These are phyloP conservation scores for Plectrocnemia conspersa DNA, from an alignment of 1,140 invertebrate species.

Conservation along the genomic window DNA sequence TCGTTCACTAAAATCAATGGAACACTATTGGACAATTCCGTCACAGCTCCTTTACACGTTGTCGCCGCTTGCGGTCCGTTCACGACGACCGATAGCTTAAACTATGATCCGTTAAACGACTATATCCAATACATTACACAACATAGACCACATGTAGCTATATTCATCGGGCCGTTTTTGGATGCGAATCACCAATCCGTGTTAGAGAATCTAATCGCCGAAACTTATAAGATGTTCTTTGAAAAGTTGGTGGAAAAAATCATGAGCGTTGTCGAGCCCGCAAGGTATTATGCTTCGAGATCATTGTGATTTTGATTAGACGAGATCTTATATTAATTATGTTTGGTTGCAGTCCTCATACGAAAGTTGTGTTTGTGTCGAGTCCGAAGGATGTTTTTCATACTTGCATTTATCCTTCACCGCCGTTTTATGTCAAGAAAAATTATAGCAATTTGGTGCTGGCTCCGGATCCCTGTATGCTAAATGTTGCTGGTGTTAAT, in stretches of 20 bases:
- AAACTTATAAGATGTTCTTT: conserved; percentile 69
- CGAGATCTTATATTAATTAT: background rate
- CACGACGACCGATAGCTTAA: conserved; percentile 67
- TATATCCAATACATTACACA: conserved; percentile 63
- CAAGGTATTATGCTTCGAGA: conserved; percentile 16
- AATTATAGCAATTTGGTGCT: conserved; percentile 58
- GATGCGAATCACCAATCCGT: conserved; percentile 64
- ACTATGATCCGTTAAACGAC: conserved; percentile 77
- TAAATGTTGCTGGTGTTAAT: conserved; percentile 71
- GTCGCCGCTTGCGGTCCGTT: conserved; percentile 79
- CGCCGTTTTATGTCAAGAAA: conserved; percentile 55
- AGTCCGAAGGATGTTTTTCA: conserved; percentile 73
- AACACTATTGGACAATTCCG: conserved; percentile 16
- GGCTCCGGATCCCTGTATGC: conserved; percentile 73
- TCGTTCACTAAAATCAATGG: conserved; percentile 20
- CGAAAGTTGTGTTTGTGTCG: conserved; percentile 69
- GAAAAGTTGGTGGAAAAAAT: conserved; percentile 62
- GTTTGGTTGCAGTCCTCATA: conserved; percentile 55
- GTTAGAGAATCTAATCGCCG: conserved; percentile 52
- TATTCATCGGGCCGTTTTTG: conserved; percentile 80
- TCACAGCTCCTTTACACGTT: conserved; percentile 58
- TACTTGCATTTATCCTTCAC: conserved; percentile 75
- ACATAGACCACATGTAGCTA: conserved; percentile 71
- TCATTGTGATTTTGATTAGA: conserved; percentile 8
- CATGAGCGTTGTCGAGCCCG: conserved; percentile 44